Conservation (phyloP, 2,888 invertebrate species). For the Drosophila emarginata region DNA sequence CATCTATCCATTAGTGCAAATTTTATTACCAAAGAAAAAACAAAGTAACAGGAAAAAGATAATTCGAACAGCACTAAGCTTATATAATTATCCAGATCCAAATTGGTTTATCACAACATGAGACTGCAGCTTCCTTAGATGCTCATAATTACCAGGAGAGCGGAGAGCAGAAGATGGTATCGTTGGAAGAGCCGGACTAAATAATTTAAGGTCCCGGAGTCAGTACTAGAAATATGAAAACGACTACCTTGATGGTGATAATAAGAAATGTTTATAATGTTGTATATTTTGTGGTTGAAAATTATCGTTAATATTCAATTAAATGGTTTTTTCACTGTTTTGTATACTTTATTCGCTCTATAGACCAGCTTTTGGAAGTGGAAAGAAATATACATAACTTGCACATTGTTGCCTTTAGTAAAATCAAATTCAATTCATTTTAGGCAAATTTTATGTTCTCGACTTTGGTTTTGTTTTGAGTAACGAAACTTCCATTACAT, state of each 20-base stretch:
- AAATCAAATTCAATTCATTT: conserved; percentile 13
- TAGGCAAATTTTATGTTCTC: conserved; percentile 15
- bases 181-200: neutral
- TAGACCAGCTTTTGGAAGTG: neutral
- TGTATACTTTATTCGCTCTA: neutral
- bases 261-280: too few relatives aligned
- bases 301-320: too few relatives aligned
- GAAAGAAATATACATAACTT: neutral
- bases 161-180: neutral
- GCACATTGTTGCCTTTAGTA: neutral
- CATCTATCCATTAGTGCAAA: conserved; percentile 61
- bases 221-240: too few relatives aligned
- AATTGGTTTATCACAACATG: conserved; percentile 67
- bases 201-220: neutral
- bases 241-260: too few relatives aligned
- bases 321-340: too few relatives aligned
- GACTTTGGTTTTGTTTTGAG: neutral
- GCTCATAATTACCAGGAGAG: conserved; percentile 47
- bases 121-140: conserved; percentile 39
- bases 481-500: conserved; percentile 28
- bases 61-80: conserved; percentile 22
- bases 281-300: too few relatives aligned
- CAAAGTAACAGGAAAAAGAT: conserved; percentile 4
- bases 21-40: conserved; percentile 55
- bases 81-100: conserved; percentile 60